Percentiles rank a stretch among this genome's conserved stretches.
These are phyloP conservation scores for Tholera decimalis DNA, from an alignment of 2,888 invertebrate genomes.

Conservation along the genomic window DNA sequence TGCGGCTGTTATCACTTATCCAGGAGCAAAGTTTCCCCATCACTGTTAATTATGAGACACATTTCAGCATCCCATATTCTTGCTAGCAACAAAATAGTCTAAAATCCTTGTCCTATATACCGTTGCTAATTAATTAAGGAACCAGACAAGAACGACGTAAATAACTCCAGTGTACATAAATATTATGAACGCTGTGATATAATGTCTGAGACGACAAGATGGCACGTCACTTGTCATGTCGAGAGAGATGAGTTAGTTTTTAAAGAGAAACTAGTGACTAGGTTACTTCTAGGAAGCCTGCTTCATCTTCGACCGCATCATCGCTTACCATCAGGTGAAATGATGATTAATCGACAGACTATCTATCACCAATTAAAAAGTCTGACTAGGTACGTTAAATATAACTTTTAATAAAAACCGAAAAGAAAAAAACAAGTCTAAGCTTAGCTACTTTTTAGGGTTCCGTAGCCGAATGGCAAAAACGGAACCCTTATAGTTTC, in stretches of 20 bases:
- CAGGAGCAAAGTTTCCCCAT: not conserved
- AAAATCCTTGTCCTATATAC: conserved; percentile 72
- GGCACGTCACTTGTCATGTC: conserved; percentile 26
- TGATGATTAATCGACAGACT: no score
- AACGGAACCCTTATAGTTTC: no score
- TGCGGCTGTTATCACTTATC: not conserved
- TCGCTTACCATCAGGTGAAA: no score
- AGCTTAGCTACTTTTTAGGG: no score
- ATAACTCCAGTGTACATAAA: conserved; percentile 65
- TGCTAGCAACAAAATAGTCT: conserved; percentile 55
- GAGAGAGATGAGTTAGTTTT: not conserved
- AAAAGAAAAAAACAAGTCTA: no score
- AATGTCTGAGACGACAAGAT: conserved; percentile 40
- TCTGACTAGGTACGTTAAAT: no score
- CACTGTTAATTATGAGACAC: conserved; percentile 30
- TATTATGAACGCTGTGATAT: conserved; percentile 58
- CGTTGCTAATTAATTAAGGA: conserved; percentile 76
- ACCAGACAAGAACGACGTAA: conserved; percentile 66
- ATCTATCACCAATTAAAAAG: no score
- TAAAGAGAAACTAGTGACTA: no score
- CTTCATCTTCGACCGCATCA: no score
- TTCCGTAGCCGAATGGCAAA: no score
- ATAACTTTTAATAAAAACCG: no score
- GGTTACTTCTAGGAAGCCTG: no score
- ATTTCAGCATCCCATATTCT: conserved; percentile 45